Conservation (phyloP, 2,113 vertebrate genomes). For the Sphyrna mokarran region DNA sequence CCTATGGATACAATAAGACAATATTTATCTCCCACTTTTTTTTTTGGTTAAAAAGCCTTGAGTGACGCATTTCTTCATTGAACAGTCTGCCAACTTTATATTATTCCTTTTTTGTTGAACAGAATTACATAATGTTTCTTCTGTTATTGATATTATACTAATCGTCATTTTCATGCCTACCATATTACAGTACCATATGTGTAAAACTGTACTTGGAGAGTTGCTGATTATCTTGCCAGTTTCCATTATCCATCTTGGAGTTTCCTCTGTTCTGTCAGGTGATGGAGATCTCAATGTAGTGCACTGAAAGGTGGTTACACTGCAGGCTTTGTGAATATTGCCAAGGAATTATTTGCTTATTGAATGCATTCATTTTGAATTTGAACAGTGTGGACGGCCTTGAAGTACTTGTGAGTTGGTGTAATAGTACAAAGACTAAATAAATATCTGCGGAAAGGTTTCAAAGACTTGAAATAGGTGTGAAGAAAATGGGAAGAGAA, state of each 20-base stretch:
- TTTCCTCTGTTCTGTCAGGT: background rate
- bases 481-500: background rate
- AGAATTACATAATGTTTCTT: background rate
- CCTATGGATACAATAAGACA: background rate
- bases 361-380: background rate
- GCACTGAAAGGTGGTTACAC: background rate
- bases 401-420: background rate
- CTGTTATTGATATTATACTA: background rate
- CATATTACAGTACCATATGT: background rate
- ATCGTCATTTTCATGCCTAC: background rate
- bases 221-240: background rate
- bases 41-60: background rate
- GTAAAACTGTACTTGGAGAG: background rate
- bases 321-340: background rate
- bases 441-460: background rate
- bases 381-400: background rate
- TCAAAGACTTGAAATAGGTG: background rate
- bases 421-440: background rate
- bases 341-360: background rate
- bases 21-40: background rate
- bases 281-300: background rate
- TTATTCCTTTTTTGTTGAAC: background rate
- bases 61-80: background rate
- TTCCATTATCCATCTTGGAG: background rate
- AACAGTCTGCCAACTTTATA: background rate